Evolutionary conservation across 2,888 invertebrate genomes (phyloP), one percentile per base, ranked within the genome.

Genomic region (Megamerina dolium): DNA sequence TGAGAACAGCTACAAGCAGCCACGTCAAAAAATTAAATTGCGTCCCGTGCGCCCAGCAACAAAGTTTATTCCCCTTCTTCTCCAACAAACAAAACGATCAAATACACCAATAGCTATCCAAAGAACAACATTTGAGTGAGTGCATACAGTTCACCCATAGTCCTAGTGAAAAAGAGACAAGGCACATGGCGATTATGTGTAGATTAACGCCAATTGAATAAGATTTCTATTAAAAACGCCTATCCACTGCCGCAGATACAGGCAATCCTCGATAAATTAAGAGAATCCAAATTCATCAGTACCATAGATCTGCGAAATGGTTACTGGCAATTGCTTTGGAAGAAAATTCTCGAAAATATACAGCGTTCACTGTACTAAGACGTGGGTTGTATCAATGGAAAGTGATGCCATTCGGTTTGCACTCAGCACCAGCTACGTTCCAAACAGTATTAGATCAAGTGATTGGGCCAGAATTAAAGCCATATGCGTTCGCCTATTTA

Each of bases 381-480:
- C 20, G 41, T 4, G 31, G 12, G 23, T 21, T 2, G 30, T 39
- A 30, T 38, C 43, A 5, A 35, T 43, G 14, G 38, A 34, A 1
- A 4, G 37, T 5, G 30, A 37, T 14, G 35, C 34, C 14, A 4
- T 38, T 43, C 16, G 39, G 35, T 2, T 23, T 44, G 5, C 44
- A 44, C 16, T 44, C 44, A 1, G 35, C 42, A 2, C 42, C 35
- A 8, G 45, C 41, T 4, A 45, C 45, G 2, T 43, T 46, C 18
- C 43, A 43, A 30, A 13, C 37, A 9, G 46, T 37, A 1, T 17
- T 43, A n/a, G 40, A 37, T 13, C 21, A 12, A 5, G 40, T 46
- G 9, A 46, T 46, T 6, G 43, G 43, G 2, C 37, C 38, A 2
- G 44, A 48, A 2, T 13, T 47, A 35, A 43, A 41, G n/a, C 44